Evolutionary conservation across 1,140 invertebrate genomes (phyloP).

Genomic region (Mycetomoellerius zeteki): DNA sequence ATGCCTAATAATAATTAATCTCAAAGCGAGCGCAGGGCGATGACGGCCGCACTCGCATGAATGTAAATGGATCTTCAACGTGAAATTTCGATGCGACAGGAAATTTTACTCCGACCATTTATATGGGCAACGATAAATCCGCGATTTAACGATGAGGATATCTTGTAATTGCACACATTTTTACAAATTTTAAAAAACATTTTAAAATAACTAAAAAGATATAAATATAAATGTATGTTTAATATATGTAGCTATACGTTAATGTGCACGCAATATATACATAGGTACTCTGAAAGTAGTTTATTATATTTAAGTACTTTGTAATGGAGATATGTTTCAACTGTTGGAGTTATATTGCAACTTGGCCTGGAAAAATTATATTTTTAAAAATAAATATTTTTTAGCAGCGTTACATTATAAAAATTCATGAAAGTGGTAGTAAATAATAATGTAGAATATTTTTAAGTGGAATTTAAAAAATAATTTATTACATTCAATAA

Average conservation of each 20-base stretch:
- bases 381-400: slow-evolving; percentile 21
- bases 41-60: slow-evolving; percentile 50
- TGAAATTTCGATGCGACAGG: slow-evolving; percentile 48
- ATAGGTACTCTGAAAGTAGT: not conserved
- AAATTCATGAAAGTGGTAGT: not conserved
- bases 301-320: slow-evolving; percentile 26
- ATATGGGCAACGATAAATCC: slow-evolving; percentile 19
- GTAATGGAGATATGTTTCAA: not conserved
- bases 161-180: not conserved
- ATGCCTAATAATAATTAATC: slow-evolving; percentile 63
- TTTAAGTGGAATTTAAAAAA: not conserved
- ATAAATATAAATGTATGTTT: not conserved
- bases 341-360: slow-evolving; percentile 1
- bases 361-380: not conserved
- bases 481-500: slow-evolving; percentile 7
- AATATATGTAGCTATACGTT: not conserved
- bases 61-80: slow-evolving; percentile 57
- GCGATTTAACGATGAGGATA: slow-evolving; percentile 8
- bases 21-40: slow-evolving; percentile 37
- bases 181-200: not conserved
- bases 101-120: slow-evolving; percentile 48
- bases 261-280: not conserved
- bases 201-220: not conserved
- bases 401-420: not conserved
- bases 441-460: not conserved